Percentiles rank a stretch among this genome's conserved stretches.
Conservation (phyloP, 1,140 invertebrate genomes). For the Heliothis subflexa region DNA sequence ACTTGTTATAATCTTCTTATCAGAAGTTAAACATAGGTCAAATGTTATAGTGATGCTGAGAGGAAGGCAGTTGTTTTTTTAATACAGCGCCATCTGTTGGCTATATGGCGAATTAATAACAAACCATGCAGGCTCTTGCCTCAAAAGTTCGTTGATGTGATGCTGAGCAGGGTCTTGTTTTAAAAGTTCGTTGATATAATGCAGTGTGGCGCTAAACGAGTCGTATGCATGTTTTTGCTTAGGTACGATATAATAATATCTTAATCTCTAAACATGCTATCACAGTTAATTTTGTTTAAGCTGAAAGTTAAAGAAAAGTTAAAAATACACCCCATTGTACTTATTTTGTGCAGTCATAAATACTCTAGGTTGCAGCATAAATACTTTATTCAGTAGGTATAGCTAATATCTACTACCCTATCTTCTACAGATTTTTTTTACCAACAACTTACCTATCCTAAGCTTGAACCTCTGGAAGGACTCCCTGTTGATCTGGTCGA, state of each 20-base stretch:
- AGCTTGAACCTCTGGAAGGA: conserved; percentile 98
- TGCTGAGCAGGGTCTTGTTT: not conserved
- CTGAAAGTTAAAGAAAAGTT: no score
- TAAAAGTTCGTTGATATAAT: not conserved
- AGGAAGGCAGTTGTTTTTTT: not conserved
- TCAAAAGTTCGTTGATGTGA: not conserved
- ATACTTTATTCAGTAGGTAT: no score
- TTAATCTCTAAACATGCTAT: no score
- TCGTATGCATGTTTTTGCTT: not conserved
- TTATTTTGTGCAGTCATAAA: no score
- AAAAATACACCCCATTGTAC: no score
- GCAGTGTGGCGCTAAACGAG: not conserved
- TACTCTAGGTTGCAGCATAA: no score
- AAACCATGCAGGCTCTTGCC: not conserved
- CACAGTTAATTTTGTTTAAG: no score
- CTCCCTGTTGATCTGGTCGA: conserved; percentile 98
- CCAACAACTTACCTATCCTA: conserved; percentile 91
- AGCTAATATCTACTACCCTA: no score
- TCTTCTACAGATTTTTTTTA: no score
- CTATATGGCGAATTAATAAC: not conserved
- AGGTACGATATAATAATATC: conserved; percentile 9
- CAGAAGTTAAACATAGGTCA: no score
- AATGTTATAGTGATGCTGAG: not conserved
- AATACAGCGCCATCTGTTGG: conserved; percentile 2
- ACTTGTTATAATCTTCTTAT: no score